Conservation (phyloP, 2,113 vertebrate species). For the Platycercus adscitus region DNA sequence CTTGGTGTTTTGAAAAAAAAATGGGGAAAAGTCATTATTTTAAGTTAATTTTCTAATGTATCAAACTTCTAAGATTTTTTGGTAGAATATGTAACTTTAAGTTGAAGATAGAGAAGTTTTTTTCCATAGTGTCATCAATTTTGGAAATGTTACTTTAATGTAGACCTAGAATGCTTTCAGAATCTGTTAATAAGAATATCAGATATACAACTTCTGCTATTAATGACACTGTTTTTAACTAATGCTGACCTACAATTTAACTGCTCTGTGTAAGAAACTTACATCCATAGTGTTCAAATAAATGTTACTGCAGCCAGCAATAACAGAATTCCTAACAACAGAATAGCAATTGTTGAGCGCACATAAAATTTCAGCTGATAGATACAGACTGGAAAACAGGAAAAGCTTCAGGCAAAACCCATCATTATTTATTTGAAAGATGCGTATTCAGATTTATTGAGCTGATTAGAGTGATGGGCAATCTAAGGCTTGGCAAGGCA, state of each 20-base stretch:
- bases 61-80: not conserved
- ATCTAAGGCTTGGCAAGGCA: not conserved
- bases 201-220: not conserved
- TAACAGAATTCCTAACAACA: not conserved
- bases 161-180: not conserved
- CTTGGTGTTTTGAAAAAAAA: not conserved
- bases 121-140: not conserved
- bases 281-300: not conserved
- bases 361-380: conserved; percentile 36
- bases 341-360: not conserved
- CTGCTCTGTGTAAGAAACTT: not conserved
- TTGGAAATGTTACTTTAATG: not conserved
- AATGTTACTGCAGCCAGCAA: not conserved
- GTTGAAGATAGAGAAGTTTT: not conserved
- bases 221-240: not conserved
- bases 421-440: conserved; percentile 47
- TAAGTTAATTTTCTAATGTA: not conserved
- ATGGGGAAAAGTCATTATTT: rapidly evolving
- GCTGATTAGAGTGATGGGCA: conserved; percentile 20
- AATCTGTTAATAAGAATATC: not conserved
- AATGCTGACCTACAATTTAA: not conserved
- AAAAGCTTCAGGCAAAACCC: conserved; percentile 33
- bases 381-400: conserved; percentile 7
- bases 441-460: not conserved
- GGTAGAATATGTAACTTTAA: not conserved